A percentile compares a stretch with the other conserved stretches of the same genome.
These are phyloP conservation scores for Xanthia togata DNA, from an alignment of 2,888 invertebrate species.

Conservation along the genomic window DNA sequence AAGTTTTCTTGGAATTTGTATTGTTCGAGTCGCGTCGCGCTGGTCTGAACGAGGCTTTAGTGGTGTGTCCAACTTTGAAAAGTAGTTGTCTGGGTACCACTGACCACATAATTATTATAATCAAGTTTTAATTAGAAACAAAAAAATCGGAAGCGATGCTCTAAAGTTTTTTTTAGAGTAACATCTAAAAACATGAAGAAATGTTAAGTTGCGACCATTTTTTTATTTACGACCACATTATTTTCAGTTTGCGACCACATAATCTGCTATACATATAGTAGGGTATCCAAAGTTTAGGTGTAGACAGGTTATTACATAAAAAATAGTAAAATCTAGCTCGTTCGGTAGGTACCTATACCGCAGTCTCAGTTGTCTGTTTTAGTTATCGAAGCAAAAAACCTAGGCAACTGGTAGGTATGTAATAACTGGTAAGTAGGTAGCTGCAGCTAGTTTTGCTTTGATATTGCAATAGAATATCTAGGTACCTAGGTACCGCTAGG, in stretches of 20 bases:
- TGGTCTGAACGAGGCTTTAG: no score
- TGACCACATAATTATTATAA: neutral
- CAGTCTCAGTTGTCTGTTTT: neutral
- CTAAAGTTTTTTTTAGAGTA: neutral
- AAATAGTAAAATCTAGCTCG: neutral
- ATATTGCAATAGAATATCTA: slow-evolving; percentile 26
- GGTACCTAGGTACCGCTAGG: no score
- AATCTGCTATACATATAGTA: neutral
- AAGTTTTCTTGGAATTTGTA: no score
- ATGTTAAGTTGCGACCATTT: neutral
- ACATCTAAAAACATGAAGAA: neutral
- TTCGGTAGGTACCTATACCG: neutral
- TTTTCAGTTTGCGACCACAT: neutral
- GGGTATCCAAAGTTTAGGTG: neutral
- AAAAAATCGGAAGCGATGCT: neutral
- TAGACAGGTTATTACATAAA: neutral
- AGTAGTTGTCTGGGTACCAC: no score
- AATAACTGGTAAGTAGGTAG: neutral
- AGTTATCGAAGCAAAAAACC: slow-evolving; percentile 8
- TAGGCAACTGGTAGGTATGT: neutral
- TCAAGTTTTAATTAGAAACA: neutral
- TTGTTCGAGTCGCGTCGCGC: no score
- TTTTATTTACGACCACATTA: neutral
- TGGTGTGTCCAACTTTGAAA: no score
- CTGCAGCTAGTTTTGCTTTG: neutral